phyloP scores from a whole-genome alignment of 2,113 vertebrate species.

The Dinomys branickii region DNA sequence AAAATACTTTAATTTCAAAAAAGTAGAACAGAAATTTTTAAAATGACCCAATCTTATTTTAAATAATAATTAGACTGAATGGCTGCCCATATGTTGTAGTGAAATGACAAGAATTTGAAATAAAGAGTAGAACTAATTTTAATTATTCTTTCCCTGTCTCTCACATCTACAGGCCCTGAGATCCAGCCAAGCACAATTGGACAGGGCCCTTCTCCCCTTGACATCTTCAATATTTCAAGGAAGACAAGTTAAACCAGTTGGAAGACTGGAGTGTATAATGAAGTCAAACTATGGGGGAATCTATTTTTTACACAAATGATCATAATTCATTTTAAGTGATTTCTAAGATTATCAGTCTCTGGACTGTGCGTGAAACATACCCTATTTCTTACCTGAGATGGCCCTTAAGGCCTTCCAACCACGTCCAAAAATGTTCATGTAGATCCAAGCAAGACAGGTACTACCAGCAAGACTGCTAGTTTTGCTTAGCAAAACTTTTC shows the following conservation, averaged over 20 bases:
- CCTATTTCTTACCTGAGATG: background rate
- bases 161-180: too few species aligned
- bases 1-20: constrained; percentile 40
- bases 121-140: background rate
- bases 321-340: background rate
- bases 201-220: background rate
- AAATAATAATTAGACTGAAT: background rate
- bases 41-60: background rate
- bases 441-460: background rate
- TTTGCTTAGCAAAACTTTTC: background rate
- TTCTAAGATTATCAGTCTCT: background rate
- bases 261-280: background rate
- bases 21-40: background rate
- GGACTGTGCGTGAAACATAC: background rate
- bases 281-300: background rate
- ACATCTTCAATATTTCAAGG: background rate
- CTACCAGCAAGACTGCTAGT: background rate
- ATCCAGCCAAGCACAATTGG: background rate
- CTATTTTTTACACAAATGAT: background rate
- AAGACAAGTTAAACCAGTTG: constrained; percentile 1
- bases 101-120: background rate
- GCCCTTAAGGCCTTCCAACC: background rate
- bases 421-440: background rate
- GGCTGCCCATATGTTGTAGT: background rate
- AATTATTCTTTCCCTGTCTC: background rate